Base-by-base conservation (phyloP, 2,797 vertebrate genomes). In the Halcyon smyrnensis region DNA sequence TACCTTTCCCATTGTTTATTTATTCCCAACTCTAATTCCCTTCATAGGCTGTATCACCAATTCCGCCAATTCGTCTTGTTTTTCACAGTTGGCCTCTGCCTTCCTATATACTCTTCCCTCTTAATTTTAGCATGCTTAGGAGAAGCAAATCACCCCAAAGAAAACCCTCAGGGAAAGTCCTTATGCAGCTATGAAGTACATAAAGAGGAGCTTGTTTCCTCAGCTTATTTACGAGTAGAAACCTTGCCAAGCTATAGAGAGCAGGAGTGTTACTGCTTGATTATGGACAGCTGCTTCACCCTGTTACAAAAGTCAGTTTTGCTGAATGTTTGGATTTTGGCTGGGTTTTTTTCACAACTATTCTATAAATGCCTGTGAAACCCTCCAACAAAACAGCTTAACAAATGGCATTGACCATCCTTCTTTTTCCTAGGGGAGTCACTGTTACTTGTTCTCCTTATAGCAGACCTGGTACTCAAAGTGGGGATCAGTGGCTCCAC, bases 271-370 rank as follows among this genome's bases (percentile, higher is more conserved):
- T 93, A 93, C 85, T 82, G 57, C 67, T 95, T 92, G 94, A 89
- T 89, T 90, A 80, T 2, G 32, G 91, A 89, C 93, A 97, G 91
- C 94, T 97, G 96, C 75, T 97, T 96, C 62, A 65, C 75, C 71
- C 89, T 59, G 21, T 69, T 91, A 84, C 20, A 62, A 93, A 85
- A 92, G 57, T 62, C 43, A 65, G 8, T n/a, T 85, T 85, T 89
- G 57, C 84, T 90, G 64, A 68, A 69, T 51, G 43, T 37, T 88
- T 90, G 53, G 77, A 30, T 94, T 94, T 81, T 93, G 77, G 63
- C 48, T 89, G 6, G 18, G 15, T 16, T 81, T 93, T 77, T 70
- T 77, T 62, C 37, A 45, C 84, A 93, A 69, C 32, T 59, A 9
- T 76, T 77, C 68, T 43, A 12, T 68, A 84, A 81, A 89, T 46